phyloP scores from a whole-genome alignment of 2,888 invertebrate genomes.

The Pandemis cinnamomeana region DNA sequence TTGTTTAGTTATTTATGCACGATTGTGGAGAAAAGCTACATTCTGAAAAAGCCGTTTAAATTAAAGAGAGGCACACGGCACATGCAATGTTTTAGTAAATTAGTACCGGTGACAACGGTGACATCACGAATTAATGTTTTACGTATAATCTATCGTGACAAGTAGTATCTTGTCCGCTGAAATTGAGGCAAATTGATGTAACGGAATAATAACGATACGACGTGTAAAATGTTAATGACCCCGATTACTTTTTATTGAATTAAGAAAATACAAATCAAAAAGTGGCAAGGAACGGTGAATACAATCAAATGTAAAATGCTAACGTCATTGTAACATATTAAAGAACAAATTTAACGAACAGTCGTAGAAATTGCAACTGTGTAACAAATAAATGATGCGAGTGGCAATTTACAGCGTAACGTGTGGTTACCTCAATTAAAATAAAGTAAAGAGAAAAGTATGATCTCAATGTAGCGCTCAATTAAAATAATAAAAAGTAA shows the following conservation, averaged over 20 bases:
- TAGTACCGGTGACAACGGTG: neutral
- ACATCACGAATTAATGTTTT: neutral
- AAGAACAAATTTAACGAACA: constrained; percentile 48
- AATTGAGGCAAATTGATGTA: constrained; percentile 1
- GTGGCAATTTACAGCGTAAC: constrained; percentile 35
- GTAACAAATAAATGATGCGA: constrained; percentile 35
- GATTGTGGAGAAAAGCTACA: neutral
- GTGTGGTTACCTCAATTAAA: constrained; percentile 34
- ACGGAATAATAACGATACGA: neutral
- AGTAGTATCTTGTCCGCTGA: neutral
- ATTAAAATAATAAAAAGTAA: constrained; percentile 22
- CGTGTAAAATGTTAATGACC: neutral
- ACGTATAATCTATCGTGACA: neutral
- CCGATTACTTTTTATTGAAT: constrained; percentile 34
- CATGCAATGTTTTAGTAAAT: neutral
- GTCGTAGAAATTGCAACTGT: constrained; percentile 42
- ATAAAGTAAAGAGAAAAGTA: constrained; percentile 30
- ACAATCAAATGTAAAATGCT: constrained; percentile 47
- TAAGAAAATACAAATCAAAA: constrained; percentile 20
- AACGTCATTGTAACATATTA: constrained; percentile 55
- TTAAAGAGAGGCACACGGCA: neutral
- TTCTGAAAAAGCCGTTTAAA: neutral
- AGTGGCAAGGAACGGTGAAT: constrained; percentile 30
- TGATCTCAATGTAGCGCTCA: constrained; percentile 18
- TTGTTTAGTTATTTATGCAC: constrained; percentile 11